A percentile compares a stretch with the other conserved stretches of the same genome.
These are phyloP conservation scores for Aethina tumida DNA, from an alignment of 1,140 invertebrate genomes.

Conservation along the genomic window DNA sequence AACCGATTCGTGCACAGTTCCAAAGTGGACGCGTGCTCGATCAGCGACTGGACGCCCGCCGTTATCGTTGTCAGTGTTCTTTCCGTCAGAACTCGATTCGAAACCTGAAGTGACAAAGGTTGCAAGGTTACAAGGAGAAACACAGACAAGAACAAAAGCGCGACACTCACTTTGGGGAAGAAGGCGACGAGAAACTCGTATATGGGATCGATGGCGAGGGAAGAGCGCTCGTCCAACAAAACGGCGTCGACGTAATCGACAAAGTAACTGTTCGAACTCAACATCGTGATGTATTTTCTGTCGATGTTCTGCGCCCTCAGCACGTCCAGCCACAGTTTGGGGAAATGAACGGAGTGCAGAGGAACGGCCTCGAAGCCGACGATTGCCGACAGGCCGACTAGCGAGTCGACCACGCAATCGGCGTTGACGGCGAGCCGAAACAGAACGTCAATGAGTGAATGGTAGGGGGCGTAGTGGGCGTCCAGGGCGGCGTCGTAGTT, in stretches of 20 bases:
- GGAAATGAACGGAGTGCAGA: constrained; percentile 72
- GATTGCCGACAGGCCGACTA: constrained; percentile 74
- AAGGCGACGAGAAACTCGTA: constrained; percentile 74
- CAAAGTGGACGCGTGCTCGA: constrained; percentile 41
- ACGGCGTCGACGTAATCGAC: constrained; percentile 77
- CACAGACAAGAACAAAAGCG: neutral
- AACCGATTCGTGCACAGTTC: constrained; percentile 43
- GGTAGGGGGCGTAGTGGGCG: constrained; percentile 74
- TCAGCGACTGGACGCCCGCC: constrained; percentile 43
- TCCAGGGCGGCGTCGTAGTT: constrained; percentile 68
- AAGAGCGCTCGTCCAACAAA: constrained; percentile 66
- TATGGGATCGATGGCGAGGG: constrained; percentile 64
- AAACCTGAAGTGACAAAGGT: constrained; percentile 33
- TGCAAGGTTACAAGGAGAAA: neutral
- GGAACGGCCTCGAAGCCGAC: constrained; percentile 79
- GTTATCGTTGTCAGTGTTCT: constrained; percentile 49
- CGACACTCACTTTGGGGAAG: constrained; percentile 60
- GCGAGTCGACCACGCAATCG: constrained; percentile 64
- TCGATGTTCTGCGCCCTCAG: constrained; percentile 66
- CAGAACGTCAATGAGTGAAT: constrained; percentile 77
- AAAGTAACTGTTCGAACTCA: constrained; percentile 68
- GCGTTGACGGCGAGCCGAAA: constrained; percentile 78
- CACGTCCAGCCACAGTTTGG: constrained; percentile 76
- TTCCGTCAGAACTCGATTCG: constrained; percentile 47
- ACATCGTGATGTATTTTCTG: constrained; percentile 63